Percentiles rank a stretch among this genome's conserved stretches.
phyloP scores from a whole-genome alignment of 2,113 vertebrate species.

The Vulpes ferrilata region DNA sequence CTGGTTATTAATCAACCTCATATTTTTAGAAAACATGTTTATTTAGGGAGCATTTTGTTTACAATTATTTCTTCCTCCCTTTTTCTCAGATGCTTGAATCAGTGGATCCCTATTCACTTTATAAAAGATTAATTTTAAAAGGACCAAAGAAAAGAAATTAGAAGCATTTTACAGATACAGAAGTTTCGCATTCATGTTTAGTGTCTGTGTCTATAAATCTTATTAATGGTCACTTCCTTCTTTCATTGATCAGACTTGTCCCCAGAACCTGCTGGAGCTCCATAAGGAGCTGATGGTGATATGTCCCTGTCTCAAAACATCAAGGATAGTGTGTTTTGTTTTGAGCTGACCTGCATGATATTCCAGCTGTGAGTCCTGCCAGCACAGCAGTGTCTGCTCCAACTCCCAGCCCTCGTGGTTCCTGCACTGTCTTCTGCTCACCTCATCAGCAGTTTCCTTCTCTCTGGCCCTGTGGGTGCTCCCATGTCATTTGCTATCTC shows the following conservation, averaged over 20 bases:
- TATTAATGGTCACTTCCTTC: background rate
- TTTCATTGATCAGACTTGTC: background rate
- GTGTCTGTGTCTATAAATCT: conserved; percentile 3
- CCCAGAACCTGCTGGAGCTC: background rate
- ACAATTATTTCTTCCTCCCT: background rate
- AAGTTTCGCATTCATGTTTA: conserved; percentile 5
- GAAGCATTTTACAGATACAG: background rate
- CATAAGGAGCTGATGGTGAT: background rate
- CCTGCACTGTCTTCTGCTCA: background rate
- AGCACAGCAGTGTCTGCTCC: background rate
- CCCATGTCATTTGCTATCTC: background rate
- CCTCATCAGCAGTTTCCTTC: background rate
- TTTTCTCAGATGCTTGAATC: background rate
- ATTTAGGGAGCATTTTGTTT: conserved; percentile 14
- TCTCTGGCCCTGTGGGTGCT: background rate
- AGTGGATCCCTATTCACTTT: background rate
- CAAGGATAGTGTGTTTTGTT: background rate
- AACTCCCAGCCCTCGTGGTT: background rate
- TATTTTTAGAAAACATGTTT: conserved; percentile 26
- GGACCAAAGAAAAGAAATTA: background rate
- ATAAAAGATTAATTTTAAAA: conserved; percentile 2
- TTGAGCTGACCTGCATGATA: background rate
- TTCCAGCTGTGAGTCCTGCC: background rate
- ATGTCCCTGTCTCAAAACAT: background rate
- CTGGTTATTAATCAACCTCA: conserved; percentile 17